phyloP scores from a whole-genome alignment of 2,888 invertebrate genomes.

The Temnothorax unifasciatus region DNA sequence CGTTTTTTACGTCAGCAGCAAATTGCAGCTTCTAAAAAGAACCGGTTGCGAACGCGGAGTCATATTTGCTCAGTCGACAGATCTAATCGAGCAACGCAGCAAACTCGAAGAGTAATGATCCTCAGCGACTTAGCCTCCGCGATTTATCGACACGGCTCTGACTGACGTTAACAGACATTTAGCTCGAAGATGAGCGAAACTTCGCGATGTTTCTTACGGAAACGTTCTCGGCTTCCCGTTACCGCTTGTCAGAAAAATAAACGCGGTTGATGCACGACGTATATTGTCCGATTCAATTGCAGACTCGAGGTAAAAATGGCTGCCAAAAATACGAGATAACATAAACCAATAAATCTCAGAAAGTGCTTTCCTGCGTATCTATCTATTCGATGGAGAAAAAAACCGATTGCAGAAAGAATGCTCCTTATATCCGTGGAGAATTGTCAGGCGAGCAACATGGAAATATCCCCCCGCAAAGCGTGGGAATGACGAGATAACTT shows the following conservation, averaged over 20 bases:
- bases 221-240: constrained; percentile 19
- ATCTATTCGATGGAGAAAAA: neutral
- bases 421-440: neutral
- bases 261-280: constrained; percentile 21
- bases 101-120: constrained; percentile 49
- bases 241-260: constrained; percentile 30
- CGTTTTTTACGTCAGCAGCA: constrained; percentile 10
- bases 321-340: neutral
- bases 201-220: constrained; percentile 40
- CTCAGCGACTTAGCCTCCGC: constrained; percentile 24
- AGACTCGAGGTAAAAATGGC: constrained; percentile 18
- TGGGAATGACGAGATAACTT: constrained; percentile 10
- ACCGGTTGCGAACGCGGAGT: constrained; percentile 28
- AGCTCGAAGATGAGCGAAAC: constrained; percentile 38
- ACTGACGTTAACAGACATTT: constrained; percentile 52
- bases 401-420: neutral
- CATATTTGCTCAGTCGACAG: constrained; percentile 52
- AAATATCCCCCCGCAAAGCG: neutral
- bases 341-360: neutral
- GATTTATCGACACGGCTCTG: constrained; percentile 51
- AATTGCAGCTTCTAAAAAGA: constrained; percentile 54
- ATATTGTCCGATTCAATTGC: constrained; percentile 18
- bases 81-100: constrained; percentile 50
- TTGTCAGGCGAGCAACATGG: neutral
- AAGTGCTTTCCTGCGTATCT: neutral